Conservation (phyloP, 2,888 invertebrate genomes). For the Microplitis deprimator region DNA sequence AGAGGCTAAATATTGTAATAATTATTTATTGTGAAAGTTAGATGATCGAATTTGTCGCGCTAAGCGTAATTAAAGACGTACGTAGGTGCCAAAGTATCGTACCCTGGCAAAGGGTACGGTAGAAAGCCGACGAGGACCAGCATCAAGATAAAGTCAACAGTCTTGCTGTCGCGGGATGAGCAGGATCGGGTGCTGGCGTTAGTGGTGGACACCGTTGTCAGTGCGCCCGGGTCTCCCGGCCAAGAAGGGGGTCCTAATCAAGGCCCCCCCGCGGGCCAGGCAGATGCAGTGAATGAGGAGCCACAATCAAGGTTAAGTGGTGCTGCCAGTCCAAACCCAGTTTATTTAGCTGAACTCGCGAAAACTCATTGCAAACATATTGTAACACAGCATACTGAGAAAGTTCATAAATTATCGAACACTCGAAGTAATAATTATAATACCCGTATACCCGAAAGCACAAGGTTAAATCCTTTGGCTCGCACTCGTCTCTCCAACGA, state of each 20-base stretch:
- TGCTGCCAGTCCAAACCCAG: constrained; percentile 14
- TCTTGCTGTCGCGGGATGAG: constrained; percentile 61
- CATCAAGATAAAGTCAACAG: constrained; percentile 66
- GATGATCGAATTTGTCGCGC: constrained; percentile 27
- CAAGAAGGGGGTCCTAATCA: constrained; percentile 61
- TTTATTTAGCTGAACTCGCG: constrained; percentile 2
- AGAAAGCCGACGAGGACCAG: constrained; percentile 56
- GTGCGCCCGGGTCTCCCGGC: constrained; percentile 57
- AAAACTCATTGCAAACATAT: neutral
- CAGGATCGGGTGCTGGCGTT: constrained; percentile 63
- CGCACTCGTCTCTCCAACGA: constrained; percentile 5
- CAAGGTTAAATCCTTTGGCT: constrained; percentile 2
- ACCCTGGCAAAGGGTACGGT: constrained; percentile 62
- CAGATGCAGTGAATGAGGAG: constrained; percentile 55
- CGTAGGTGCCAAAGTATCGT: constrained; percentile 47
- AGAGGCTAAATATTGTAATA: neutral
- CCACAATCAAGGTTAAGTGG: constrained; percentile 43
- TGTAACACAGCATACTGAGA: neutral
- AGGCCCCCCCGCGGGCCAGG: constrained; percentile 65
- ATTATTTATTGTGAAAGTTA: constrained; percentile 11
- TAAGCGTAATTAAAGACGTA: constrained; percentile 16
- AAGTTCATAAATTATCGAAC: neutral
- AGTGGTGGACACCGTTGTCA: constrained; percentile 61
- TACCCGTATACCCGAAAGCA: neutral
- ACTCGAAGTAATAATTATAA: neutral